A percentile compares a stretch with the other conserved stretches of the same genome.
These are phyloP conservation scores for Holothuria glaberrima DNA, from an alignment of 35 echinoderm and acorn worm species.

Conservation along the genomic window DNA sequence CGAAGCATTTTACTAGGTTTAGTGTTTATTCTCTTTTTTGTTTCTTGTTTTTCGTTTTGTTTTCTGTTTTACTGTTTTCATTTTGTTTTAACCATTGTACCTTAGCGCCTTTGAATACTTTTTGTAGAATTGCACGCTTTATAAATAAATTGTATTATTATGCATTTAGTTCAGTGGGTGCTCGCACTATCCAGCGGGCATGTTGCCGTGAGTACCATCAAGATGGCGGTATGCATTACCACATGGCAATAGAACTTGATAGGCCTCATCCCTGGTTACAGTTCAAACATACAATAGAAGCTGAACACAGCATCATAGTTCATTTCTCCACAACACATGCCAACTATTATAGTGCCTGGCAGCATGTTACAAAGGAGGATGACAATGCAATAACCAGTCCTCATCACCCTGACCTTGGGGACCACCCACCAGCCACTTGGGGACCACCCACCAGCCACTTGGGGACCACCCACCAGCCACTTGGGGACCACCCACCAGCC, in stretches of 20 bases:
- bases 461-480: no score
- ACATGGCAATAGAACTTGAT: slow-evolving; percentile 49
- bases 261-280: neutral
- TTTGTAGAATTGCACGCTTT: no score
- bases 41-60: no score
- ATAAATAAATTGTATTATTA: no score
- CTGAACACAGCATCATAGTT: neutral
- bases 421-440: neutral
- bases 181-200: neutral
- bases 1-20: no score
- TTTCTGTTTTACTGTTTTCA: no score
- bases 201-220: slow-evolving; percentile 24
- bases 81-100: no score
- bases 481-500: no score
- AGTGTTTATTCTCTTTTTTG: no score
- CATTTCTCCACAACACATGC: slow-evolving; percentile 22
- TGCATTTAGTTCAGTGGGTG: neutral
- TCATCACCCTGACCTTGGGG: slow-evolving; percentile 7
- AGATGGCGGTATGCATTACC: slow-evolving; percentile 40
- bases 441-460: no score
- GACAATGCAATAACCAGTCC: neutral
- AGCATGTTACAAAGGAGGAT: slow-evolving; percentile 48
- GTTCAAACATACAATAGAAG: neutral
- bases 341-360: slow-evolving; percentile 50
- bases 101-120: no score